Evolutionary conservation across 2,113 vertebrate genomes (phyloP).

Genomic region (Bubo bubo): DNA sequence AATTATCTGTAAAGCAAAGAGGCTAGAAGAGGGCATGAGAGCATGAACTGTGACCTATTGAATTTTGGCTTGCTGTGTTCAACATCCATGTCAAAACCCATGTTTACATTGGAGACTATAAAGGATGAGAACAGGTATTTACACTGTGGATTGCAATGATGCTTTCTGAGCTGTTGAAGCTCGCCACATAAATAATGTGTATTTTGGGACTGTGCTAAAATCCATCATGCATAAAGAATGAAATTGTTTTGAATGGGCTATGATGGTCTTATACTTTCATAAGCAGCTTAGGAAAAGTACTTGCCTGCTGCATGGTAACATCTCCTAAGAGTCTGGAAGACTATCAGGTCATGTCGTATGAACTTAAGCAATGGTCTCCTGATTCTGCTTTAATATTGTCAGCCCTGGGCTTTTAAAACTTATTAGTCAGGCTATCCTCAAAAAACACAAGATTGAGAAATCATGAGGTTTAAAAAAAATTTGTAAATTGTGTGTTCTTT

Average conservation of each 20-base stretch:
- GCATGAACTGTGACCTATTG: neutral
- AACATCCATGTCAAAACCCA: neutral
- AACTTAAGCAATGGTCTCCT: neutral
- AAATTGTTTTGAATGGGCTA: neutral
- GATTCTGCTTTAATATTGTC: neutral
- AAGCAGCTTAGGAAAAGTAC: neutral
- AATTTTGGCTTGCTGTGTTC: neutral
- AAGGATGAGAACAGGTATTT: neutral
- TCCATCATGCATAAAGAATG: neutral
- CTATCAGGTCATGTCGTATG: neutral
- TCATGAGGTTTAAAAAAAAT: constrained; percentile 8
- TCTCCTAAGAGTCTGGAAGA: neutral
- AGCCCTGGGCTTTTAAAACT: neutral
- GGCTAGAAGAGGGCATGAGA: neutral
- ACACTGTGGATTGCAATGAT: neutral
- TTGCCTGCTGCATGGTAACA: fast-evolving
- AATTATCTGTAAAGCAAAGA: neutral
- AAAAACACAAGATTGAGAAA: constrained; percentile 49
- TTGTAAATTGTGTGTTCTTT: neutral
- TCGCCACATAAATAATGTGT: neutral
- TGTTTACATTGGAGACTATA: neutral
- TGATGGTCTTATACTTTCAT: neutral
- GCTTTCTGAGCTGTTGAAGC: neutral
- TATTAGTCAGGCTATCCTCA: constrained; percentile 28
- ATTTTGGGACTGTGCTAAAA: neutral